Base-by-base conservation (phyloP, 2,113 vertebrate species). In the Eupsittula cactorum region DNA sequence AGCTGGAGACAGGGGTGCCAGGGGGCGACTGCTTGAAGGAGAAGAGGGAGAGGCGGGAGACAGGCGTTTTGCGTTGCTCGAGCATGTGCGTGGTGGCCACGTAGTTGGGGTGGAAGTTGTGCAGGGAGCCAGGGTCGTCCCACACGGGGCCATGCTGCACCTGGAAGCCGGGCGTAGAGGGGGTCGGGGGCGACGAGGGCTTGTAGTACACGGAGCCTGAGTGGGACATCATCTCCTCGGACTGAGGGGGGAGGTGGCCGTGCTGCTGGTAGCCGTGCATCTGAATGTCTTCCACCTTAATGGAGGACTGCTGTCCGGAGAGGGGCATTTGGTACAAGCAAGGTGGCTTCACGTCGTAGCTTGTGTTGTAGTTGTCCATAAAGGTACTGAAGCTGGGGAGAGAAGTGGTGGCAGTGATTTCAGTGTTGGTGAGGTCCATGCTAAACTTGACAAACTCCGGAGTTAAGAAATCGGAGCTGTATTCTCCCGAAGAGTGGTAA, bases 371-470 rank as follows among this genome's bases (percentile, higher is more conserved):
- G 98, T 99, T 99, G 99, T 99, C 99, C 99, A 99, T 99, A 98
- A 99, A 99, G 96, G 99, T 99, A 96, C 99, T 99, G 98, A 99
- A 99, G 98, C 99, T 99, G 97, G 99, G 99, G 92, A 99, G 99
- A 97, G 99, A 99, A 95, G 99, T 99, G 94, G 99, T 99, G 95
- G 99, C 99, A 92, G 99, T 99, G 98, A 99, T 99, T 97, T 99
- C 99, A 88, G 99, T 99, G 98, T 99, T 99, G 99, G 99, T 99
- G 98, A 99, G 99, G 98, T 99, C 99, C 99, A 99, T 99, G 98
- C 99, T 99, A 98, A 99, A 99, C 99, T 99, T 99, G 96, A 99
- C 99, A 95, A 99, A 99, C 98, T 99, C 99, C 81, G 99, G 99
- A 73, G 99, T 99, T 97, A 99, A 96, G 98, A 99, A 99, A 97